Evolutionary conservation across 2,113 vertebrate species (phyloP), one percentile per base, ranked within the genome.

Genomic region (Mola mola): DNA sequence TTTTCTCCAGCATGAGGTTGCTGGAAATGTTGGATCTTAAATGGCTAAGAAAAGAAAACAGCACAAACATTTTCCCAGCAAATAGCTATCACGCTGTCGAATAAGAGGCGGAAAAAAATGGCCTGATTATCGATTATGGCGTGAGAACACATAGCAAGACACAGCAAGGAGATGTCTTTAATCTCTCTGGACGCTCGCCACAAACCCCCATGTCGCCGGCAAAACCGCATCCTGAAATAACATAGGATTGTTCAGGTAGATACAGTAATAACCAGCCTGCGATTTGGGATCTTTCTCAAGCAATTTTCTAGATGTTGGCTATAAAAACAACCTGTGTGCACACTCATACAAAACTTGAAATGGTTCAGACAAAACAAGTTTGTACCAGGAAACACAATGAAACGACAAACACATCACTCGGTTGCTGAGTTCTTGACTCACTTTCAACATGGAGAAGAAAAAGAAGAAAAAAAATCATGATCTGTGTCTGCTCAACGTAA

Each of bases 341-440:
- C 57, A 74, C 67, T 60, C 72, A 41, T 42, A 26, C 26, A 56
- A 36, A 19, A 68, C 52, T 43, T 72, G 67, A 89, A 83, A 75
- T 81, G 81, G 65, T 73, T 79, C 16, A 28, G 51, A 53, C 44
- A 34, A 55, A 75, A 71, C 38, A 20, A 56, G 71, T 66, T 49
- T 48, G 60, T 41, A 57, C 66, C 64, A 52, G 25, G 80, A 81
- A 82, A 66, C 26, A 63, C 67, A 34, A 36, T 68, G 34, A 31
- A 75, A 75, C 51, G 22, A 63, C 43, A 68, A 73, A 71, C 67
- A 69, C 60, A 75, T 67, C 55, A 73, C 75, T 63, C 47, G 21
- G 43, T 12, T 58, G 53, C 70, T 63, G 50, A 50, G 43, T 26
- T 67, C 24, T 60, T 34, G 48, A 67, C 65, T 59, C 63, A 2